A percentile compares a stretch with the other conserved stretches of the same genome.
Conservation (phyloP, 2,113 vertebrate genomes). For the Pavo muticus region DNA sequence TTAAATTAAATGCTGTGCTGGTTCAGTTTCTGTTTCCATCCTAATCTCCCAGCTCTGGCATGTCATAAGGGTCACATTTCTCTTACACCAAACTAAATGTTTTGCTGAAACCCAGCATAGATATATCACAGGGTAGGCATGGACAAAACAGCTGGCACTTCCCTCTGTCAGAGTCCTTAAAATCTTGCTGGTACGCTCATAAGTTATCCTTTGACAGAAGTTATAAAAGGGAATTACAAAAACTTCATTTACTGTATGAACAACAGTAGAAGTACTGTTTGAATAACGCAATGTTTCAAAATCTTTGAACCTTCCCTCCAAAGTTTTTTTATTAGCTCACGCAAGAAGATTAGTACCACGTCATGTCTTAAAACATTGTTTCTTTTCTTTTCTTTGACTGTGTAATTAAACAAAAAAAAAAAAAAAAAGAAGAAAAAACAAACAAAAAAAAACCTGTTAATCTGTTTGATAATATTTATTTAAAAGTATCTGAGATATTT, state of each 20-base stretch:
- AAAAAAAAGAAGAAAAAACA: accelerated
- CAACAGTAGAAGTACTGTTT: background rate
- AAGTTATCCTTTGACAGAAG: background rate
- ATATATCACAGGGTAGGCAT: background rate
- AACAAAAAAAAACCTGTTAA: background rate
- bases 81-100: background rate
- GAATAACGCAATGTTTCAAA: background rate
- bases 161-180: background rate
- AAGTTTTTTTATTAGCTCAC: background rate
- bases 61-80: background rate
- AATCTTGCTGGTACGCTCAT: background rate
- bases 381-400: background rate
- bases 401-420: background rate
- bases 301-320: background rate
- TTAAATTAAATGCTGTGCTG: background rate
- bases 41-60: background rate
- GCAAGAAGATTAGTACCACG: background rate
- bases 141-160: background rate
- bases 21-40: background rate
- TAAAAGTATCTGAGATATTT: background rate
- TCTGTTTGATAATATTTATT: background rate
- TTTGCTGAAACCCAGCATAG: background rate
- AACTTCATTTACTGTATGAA: background rate
- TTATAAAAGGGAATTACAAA: background rate
- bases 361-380: background rate